Conservation (phyloP, 2,888 invertebrate species). For the Eugnorisma glareosa region DNA sequence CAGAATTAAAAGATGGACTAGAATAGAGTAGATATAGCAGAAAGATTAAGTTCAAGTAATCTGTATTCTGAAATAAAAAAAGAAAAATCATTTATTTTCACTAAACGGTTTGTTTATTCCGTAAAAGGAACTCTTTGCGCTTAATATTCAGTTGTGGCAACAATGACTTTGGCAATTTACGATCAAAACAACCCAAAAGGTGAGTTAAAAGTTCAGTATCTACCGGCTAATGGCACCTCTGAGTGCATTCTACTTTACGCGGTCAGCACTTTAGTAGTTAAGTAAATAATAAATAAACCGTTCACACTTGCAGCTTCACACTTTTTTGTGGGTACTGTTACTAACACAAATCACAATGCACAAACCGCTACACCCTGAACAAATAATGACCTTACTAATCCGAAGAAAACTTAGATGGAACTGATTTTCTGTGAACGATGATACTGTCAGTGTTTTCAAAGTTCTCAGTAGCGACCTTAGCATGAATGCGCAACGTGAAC, state of each 20-base stretch:
- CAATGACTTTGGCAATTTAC: slow-evolving; percentile 49
- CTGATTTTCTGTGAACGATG: not conserved
- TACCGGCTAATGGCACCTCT: slow-evolving; percentile 41
- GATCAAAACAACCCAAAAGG: slow-evolving; percentile 17
- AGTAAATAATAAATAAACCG: slow-evolving; percentile 54
- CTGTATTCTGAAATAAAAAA: not conserved
- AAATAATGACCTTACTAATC: slow-evolving; percentile 26
- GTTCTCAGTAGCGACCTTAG: not conserved
- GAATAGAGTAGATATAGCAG: not conserved
- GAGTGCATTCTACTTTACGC: slow-evolving; percentile 55
- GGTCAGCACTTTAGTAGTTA: slow-evolving; percentile 51
- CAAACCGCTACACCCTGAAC: slow-evolving; percentile 20
- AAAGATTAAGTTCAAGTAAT: not conserved
- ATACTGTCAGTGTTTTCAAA: not conserved
- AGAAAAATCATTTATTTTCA: not conserved
- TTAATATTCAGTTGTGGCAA: slow-evolving; percentile 22
- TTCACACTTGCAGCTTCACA: slow-evolving; percentile 47
- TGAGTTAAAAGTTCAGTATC: slow-evolving; percentile 42
- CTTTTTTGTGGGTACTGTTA: slow-evolving; percentile 27
- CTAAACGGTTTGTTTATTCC: not conserved
- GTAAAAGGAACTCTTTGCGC: slow-evolving; percentile 13
- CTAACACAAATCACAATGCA: slow-evolving; percentile 32
- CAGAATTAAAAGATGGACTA: not conserved
- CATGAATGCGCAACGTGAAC: not conserved
- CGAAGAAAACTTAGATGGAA: not conserved